A percentile compares a stretch with the other conserved stretches of the same genome.
Conservation (phyloP, 2,113 vertebrate genomes). For the Struthio camelus region DNA sequence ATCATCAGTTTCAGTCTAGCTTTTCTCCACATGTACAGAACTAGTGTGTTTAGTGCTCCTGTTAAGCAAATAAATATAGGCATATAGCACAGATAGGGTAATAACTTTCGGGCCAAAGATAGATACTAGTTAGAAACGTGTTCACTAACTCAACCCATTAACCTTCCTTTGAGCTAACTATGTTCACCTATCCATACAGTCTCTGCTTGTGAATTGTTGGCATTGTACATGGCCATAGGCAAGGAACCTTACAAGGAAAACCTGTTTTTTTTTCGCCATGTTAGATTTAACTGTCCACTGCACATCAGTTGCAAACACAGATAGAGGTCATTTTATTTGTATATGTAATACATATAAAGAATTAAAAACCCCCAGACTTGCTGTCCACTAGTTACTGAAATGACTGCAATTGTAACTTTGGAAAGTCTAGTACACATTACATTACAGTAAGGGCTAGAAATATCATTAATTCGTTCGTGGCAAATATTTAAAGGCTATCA, state of each 20-base stretch:
- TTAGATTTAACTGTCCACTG: background rate
- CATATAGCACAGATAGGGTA: background rate
- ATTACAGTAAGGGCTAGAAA: background rate
- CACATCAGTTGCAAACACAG: background rate
- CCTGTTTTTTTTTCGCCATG: background rate
- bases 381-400: background rate
- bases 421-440: background rate
- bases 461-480: background rate
- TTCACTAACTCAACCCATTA: background rate
- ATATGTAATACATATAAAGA: background rate
- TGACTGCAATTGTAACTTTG: background rate
- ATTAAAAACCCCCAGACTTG: background rate
- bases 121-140: background rate
- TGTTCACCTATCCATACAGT: background rate
- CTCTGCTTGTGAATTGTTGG: background rate
- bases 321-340: background rate
- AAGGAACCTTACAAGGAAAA: background rate
- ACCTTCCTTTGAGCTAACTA: background rate
- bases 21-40: background rate
- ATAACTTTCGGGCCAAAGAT: background rate
- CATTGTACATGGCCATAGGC: background rate
- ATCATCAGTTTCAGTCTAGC: background rate
- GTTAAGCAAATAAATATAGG: background rate
- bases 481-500: too few species aligned
- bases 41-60: background rate